Conservation (phyloP, 2,113 vertebrate species). For the Acinonyx jubatus region DNA sequence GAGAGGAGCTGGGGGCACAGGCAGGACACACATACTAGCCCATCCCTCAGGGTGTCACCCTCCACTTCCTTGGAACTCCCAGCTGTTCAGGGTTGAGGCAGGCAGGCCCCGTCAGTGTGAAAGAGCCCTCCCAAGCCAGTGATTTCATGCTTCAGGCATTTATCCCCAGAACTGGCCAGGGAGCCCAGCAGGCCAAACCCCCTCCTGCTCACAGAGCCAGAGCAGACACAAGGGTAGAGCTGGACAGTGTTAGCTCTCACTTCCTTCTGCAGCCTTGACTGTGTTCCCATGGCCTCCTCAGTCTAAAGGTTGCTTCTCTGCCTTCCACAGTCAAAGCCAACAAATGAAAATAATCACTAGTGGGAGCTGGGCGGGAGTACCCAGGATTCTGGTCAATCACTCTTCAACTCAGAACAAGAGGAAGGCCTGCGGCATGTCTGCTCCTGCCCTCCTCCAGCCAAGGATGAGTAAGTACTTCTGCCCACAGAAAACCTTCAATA, state of each 20-base stretch:
- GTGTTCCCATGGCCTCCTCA: not conserved
- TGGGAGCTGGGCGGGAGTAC: not conserved
- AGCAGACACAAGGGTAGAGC: not conserved
- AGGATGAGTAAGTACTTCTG: not conserved
- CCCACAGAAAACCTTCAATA: not conserved
- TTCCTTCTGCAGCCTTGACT: not conserved
- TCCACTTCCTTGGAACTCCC: not conserved
- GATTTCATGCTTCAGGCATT: conserved; percentile 60
- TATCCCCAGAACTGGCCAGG: not conserved
- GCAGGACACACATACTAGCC: not conserved
- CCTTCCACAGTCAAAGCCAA: not conserved
- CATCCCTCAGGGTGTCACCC: not conserved
- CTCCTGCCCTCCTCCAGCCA: not conserved
- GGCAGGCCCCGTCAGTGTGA: not conserved
- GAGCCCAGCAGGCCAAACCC: not conserved
- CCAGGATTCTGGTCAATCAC: not conserved
- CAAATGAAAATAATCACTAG: not conserved
- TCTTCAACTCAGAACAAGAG: not conserved
- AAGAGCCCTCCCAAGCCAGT: conserved; percentile 29
- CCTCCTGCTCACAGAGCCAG: not conserved
- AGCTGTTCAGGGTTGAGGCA: not conserved
- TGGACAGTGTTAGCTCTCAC: not conserved
- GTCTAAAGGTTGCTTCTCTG: not conserved
- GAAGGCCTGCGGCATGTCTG: not conserved
- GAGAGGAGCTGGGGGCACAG: not conserved